Evolutionary conservation across 53 echinoderm and acorn worm species (phyloP).

Genomic region (Antedon mediterranea): DNA sequence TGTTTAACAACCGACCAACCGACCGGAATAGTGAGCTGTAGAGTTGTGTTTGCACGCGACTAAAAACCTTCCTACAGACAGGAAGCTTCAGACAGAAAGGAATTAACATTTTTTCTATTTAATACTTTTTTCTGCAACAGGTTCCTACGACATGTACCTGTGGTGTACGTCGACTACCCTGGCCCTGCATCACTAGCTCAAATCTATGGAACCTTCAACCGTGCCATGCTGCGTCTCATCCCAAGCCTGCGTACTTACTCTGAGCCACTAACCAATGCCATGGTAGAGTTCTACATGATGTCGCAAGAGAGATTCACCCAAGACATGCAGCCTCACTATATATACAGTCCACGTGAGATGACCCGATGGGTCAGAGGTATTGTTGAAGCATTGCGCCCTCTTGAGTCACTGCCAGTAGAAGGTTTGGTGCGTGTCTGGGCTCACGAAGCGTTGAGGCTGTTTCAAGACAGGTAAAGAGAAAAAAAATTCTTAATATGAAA

Average conservation of each 20-base stretch:
- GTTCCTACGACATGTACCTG: constrained; percentile 93
- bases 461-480: constrained; percentile 83
- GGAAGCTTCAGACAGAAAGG: no score
- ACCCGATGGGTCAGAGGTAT: constrained; percentile 98
- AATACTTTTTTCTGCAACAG: constrained; percentile 4
- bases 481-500: no score
- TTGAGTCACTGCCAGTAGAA: constrained; percentile 88
- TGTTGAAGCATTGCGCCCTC: constrained; percentile 92
- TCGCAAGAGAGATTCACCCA: constrained; percentile 98
- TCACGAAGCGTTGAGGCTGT: constrained; percentile 91
- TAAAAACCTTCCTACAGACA: no score
- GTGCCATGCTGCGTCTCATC: constrained; percentile 72
- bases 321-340: constrained; percentile 99
- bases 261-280: constrained; percentile 91
- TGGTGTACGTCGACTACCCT: constrained; percentile 95
- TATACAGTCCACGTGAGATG: constrained; percentile 99
- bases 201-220: constrained; percentile 97
- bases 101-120: no score
- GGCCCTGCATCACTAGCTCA: constrained; percentile 83
- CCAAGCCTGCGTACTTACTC: constrained; percentile 82
- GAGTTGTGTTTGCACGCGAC: no score
- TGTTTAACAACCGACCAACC: no score
- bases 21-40: no score
- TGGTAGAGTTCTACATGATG: constrained; percentile 96
- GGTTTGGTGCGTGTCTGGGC: constrained; percentile 99